These are phyloP conservation scores for Halisarca cf. caerulea DNA, from an alignment of 37 sponge, comb jelly and placozoan genomes.

Conservation along the genomic window DNA sequence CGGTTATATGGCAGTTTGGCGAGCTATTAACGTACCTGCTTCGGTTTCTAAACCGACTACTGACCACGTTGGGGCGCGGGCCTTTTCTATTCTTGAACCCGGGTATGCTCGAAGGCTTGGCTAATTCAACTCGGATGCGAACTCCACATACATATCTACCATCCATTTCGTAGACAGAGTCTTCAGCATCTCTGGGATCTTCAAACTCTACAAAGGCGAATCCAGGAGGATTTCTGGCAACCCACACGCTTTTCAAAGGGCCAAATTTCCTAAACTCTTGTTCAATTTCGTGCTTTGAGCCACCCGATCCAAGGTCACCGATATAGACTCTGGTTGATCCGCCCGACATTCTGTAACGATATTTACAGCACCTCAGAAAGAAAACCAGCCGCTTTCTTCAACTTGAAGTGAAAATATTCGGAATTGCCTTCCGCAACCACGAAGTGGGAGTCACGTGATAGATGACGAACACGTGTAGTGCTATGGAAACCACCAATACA, in stretches of 20 bases:
- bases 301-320: constrained; percentile 86
- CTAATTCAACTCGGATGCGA: constrained; percentile 77
- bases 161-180: constrained; percentile 90
- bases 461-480: too few relatives aligned
- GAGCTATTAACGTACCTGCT: constrained; percentile 43
- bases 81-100: neutral
- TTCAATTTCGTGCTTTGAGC: constrained; percentile 88
- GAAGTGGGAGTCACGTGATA: too few relatives aligned
- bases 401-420: too few relatives aligned
- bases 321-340: constrained; percentile 71
- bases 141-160: constrained; percentile 81
- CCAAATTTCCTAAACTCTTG: constrained; percentile 90
- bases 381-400: too few relatives aligned
- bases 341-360: too few relatives aligned
- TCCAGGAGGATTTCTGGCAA: constrained; percentile 96
- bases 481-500: neutral
- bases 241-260: constrained; percentile 90
- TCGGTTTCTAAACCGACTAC: constrained; percentile 26
- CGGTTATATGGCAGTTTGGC: too few relatives aligned
- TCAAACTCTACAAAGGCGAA: constrained; percentile 98
- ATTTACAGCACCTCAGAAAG: too few relatives aligned
- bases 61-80: constrained; percentile 28
- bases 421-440: too few relatives aligned
- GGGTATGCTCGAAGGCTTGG: constrained; percentile 65
- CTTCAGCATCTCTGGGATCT: constrained; percentile 93